Evolutionary conservation across 2,888 invertebrate species (phyloP), one percentile per base, ranked within the genome.

Genomic region (Poecilobothrus nobilitatus): DNA sequence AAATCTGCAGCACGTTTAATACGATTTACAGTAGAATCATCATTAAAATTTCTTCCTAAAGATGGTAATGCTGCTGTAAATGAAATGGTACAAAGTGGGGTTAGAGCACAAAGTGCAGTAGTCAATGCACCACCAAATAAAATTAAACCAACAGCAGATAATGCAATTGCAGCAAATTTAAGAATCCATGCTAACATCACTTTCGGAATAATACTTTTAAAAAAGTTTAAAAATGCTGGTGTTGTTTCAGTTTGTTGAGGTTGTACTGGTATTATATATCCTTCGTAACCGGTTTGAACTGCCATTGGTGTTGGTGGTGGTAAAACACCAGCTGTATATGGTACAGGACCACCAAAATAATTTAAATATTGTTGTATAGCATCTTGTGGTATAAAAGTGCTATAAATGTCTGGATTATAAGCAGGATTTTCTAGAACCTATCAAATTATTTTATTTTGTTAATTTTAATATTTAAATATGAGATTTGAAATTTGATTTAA

Each of bases 41-140:
- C 76, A 34, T 77, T 79, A 15, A 81, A 65, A 75, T 78, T 78
- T 66, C 78, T 78, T 4, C 79, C 78, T 67, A 81, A 74, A 69
- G 71, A 71, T 20, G 53, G 53, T n/a, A 53, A 6, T n/a, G 53
- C 53, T n/a, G 79, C 78, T 18, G 75, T 76, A 66, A 76, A 76
- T 5, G 83, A 81, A 68, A 87, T 83, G 15, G 83, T 82, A 73
- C 88, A 88, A 67, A 88, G 72, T 1, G 86, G 84, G 0, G 87
- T 87, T 6, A 86, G 76, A 7, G 84, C 83, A 74, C 88, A 88
- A 0, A 88, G 74, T 1, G 84, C 80, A 1, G 83, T 84, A 0
- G 85, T 85, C 27, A 87, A 79, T 27, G 84, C 78, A 12, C 84
- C 82, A 5, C 87, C 86, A 67, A 87, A 76, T 7, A 86, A 69